Conservation (phyloP, 1,140 invertebrate genomes). For the Drosophila tsacasi region DNA sequence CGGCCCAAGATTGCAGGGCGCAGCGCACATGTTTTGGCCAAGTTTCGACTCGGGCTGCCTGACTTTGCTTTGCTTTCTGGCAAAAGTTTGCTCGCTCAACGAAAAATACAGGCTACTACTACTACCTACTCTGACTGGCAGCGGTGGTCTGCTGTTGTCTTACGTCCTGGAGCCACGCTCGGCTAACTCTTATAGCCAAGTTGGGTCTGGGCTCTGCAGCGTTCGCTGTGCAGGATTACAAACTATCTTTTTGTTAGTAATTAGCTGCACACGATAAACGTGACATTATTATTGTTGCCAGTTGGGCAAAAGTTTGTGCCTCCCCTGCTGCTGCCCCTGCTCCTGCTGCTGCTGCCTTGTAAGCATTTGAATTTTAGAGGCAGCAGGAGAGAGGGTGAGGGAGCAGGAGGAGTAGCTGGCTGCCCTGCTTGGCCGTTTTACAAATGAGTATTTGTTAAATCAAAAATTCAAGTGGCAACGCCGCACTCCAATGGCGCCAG, state of each 20-base stretch:
- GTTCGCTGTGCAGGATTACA: slow-evolving; percentile 71
- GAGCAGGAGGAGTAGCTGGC: background rate
- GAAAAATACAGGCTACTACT: slow-evolving; percentile 31
- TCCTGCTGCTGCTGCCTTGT: background rate
- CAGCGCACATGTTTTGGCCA: slow-evolving; percentile 73
- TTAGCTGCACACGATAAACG: slow-evolving; percentile 83
- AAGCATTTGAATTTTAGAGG: slow-evolving; percentile 64
- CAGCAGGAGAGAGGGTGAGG: background rate
- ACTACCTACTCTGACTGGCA: slow-evolving; percentile 34
- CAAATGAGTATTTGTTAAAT: slow-evolving; percentile 83
- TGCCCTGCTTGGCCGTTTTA: slow-evolving; percentile 53
- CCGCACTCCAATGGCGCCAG: slow-evolving; percentile 73
- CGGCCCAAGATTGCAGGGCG: slow-evolving; percentile 56
- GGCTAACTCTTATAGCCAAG: slow-evolving; percentile 50
- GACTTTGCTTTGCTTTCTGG: slow-evolving; percentile 7
- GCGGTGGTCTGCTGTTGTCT: slow-evolving; percentile 35
- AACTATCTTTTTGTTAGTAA: slow-evolving; percentile 84
- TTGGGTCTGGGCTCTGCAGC: slow-evolving; percentile 1
- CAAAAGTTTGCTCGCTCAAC: slow-evolving; percentile 34
- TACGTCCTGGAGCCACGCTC: slow-evolving; percentile 71
- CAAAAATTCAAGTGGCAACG: slow-evolving; percentile 83
- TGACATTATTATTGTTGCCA: slow-evolving; percentile 83
- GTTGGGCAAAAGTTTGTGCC: slow-evolving; percentile 68
- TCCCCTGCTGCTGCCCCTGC: background rate
- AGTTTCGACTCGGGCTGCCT: slow-evolving; percentile 35